Evolutionary conservation across 2,113 vertebrate genomes (phyloP).

Genomic region (Nothocercus julius): DNA sequence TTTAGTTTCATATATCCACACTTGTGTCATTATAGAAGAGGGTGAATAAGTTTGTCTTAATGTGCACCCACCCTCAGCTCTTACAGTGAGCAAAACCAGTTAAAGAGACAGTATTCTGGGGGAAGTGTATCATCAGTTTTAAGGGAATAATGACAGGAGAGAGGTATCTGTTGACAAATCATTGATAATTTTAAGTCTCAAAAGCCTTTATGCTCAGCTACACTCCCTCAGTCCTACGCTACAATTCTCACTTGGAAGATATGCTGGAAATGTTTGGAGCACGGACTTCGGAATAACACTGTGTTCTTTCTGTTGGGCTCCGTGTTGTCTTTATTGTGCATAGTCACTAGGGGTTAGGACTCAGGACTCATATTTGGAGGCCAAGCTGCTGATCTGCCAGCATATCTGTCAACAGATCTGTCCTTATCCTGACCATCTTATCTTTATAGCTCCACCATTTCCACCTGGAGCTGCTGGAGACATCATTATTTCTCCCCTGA

Average conservation of each 20-base stretch:
- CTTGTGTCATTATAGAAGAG: neutral
- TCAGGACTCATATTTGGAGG: neutral
- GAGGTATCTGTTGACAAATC: neutral
- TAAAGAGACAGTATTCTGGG: neutral
- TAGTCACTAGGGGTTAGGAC: neutral
- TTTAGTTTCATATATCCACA: neutral
- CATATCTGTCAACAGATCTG: neutral
- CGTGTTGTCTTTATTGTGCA: neutral
- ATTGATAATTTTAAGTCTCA: neutral
- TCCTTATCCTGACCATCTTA: neutral
- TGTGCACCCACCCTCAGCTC: neutral
- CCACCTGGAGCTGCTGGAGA: neutral
- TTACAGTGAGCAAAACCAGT: neutral
- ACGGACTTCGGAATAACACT: neutral
- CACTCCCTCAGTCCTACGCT: neutral
- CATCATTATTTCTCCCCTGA: rapidly evolving
- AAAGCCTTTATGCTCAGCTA: neutral
- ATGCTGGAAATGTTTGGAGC: rapidly evolving
- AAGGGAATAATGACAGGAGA: neutral
- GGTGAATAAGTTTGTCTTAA: neutral
- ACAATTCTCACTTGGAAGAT: neutral
- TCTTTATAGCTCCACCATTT: neutral
- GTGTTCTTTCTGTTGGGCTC: rapidly evolving
- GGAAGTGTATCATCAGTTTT: neutral
- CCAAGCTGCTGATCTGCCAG: neutral